Conservation (phyloP, 2,888 invertebrate genomes). For the Oscheius onirici region DNA sequence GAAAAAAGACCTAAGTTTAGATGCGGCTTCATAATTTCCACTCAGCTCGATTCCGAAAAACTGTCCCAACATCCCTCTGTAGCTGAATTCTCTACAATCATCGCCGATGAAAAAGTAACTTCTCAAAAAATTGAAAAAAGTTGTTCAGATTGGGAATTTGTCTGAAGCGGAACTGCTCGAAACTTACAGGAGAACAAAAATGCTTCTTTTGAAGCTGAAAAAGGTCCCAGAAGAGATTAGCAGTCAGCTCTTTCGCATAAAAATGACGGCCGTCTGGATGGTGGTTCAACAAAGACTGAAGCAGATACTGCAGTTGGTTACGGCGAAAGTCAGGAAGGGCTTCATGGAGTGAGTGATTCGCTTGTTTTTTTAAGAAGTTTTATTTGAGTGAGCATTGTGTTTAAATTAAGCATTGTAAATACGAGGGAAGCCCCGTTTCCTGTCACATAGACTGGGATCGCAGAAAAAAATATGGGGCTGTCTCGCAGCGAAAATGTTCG, state of each 20-base stretch:
- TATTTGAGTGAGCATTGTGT: too few species aligned
- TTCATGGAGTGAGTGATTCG: constrained; percentile 18
- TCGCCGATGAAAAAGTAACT: constrained; percentile 31
- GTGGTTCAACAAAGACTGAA: constrained; percentile 13
- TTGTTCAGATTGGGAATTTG: too few species aligned
- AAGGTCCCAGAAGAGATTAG: constrained; percentile 24
- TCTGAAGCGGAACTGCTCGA: constrained; percentile 21
- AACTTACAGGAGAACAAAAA: background rate
- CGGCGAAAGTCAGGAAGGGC: constrained; percentile 9
- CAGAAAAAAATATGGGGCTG: too few species aligned
- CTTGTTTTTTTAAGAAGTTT: background rate
- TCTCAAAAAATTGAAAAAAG: background rate
- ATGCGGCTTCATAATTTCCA: constrained; percentile 12
- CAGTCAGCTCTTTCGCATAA: constrained; percentile 1
- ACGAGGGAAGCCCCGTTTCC: too few species aligned
- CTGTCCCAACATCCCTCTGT: constrained; percentile 4
- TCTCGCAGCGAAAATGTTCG: too few species aligned
- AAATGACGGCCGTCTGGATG: constrained; percentile 6
- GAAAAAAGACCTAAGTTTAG: background rate
- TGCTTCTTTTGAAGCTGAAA: constrained; percentile 14
- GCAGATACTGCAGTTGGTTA: background rate
- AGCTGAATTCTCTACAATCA: background rate
- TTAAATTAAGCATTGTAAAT: too few species aligned
- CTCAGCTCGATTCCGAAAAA: constrained; percentile 23
- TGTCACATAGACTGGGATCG: too few species aligned